A percentile compares a stretch with the other conserved stretches of the same genome.
Evolutionary conservation across 1,140 invertebrate species (phyloP).

Genomic region (Anadara kagoshimensis): DNA sequence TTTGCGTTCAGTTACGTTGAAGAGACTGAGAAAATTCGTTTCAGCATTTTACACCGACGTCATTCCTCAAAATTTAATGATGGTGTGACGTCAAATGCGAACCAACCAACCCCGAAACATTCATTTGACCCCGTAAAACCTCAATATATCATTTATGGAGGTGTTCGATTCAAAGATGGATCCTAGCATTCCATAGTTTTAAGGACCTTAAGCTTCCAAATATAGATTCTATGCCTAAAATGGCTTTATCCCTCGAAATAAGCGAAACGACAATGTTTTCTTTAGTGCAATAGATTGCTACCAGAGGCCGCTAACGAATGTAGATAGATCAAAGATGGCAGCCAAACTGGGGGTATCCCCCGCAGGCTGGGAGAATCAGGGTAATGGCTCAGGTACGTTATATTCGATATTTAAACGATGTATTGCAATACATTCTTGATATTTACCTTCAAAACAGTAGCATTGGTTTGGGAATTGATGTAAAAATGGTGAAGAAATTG

Average conservation of each 20-base stretch:
- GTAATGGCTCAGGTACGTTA: slow-evolving; percentile 42
- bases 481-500: too few relatives aligned
- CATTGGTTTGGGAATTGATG: too few relatives aligned
- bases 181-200: slow-evolving; percentile 18
- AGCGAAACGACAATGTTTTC: neutral
- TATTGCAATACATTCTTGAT: too few relatives aligned
- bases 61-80: slow-evolving; percentile 16
- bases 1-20: too few relatives aligned
- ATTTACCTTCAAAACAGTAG: too few relatives aligned
- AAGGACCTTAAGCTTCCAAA: slow-evolving; percentile 6
- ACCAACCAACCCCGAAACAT: slow-evolving; percentile 37
- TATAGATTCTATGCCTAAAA: too few relatives aligned
- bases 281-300: slow-evolving; percentile 46
- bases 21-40: slow-evolving; percentile 3
- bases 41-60: neutral
- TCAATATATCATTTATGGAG: slow-evolving; percentile 43
- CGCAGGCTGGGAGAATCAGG: slow-evolving; percentile 47
- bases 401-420: neutral
- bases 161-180: slow-evolving; percentile 48
- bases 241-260: too few relatives aligned
- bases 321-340: slow-evolving; percentile 53
- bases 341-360: slow-evolving; percentile 47
- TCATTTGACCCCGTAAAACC: slow-evolving; percentile 47
- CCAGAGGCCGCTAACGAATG: slow-evolving; percentile 53
- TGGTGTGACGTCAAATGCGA: slow-evolving; percentile 38